These are phyloP conservation scores for Torymus auratus DNA, from an alignment of 2,888 invertebrate genomes.

Conservation along the genomic window DNA sequence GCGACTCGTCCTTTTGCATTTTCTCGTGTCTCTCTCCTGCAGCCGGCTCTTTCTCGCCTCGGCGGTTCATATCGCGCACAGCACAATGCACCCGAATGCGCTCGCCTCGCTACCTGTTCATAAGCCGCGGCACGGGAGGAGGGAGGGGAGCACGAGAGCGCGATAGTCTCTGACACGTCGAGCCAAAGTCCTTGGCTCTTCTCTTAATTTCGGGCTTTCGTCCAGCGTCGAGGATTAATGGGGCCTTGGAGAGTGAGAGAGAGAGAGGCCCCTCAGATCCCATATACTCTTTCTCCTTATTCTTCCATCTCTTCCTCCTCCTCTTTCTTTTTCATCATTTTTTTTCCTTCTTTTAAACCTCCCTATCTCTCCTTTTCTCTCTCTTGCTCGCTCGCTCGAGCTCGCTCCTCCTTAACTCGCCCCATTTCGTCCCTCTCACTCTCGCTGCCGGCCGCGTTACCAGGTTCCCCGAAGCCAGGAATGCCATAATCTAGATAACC, in stretches of 20 bases:
- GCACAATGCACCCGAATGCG: conserved; percentile 29
- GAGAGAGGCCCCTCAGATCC: background rate
- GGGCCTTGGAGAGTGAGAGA: conserved; percentile 59
- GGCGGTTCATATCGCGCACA: conserved; percentile 5
- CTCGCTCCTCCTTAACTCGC: background rate
- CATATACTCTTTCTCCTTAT: conserved; percentile 34
- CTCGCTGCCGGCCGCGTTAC: conserved; percentile 57
- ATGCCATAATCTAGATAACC: conserved; percentile 76
- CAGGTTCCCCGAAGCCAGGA: conserved; percentile 71
- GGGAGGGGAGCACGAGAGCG: background rate
- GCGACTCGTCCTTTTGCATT: background rate
- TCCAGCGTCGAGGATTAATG: conserved; percentile 68
- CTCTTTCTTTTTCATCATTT: conserved; percentile 3
- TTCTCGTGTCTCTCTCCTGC: too few relatives aligned
- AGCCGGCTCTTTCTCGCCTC: conserved; percentile 8
- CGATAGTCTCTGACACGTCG: conserved; percentile 39
- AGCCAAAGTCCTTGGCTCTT: conserved; percentile 59
- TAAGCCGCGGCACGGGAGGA: background rate
- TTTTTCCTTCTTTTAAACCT: conserved; percentile 38
- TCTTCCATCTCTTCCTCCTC: conserved; percentile 20
- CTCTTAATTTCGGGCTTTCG: conserved; percentile 68
- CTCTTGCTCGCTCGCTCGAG: background rate
- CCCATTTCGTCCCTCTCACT: conserved; percentile 35
- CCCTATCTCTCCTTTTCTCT: conserved; percentile 30
- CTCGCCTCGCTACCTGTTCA: conserved; percentile 33